phyloP scores from a whole-genome alignment of 2,888 invertebrate genomes.

The Synanthedon vespiformis region DNA sequence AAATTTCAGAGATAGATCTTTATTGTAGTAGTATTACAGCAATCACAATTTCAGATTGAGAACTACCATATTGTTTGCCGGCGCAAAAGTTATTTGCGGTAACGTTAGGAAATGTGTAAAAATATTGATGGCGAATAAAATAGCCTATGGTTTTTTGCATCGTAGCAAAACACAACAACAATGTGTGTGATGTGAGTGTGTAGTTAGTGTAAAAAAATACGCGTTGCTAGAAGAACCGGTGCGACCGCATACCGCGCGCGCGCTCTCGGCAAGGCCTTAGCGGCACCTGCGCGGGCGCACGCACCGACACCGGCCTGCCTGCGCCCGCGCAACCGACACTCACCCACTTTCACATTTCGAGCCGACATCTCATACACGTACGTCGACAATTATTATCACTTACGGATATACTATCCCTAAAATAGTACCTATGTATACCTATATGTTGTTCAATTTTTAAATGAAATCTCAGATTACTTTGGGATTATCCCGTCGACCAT shows the following conservation, averaged over 20 bases:
- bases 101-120: slow-evolving; percentile 21
- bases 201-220: slow-evolving; percentile 63
- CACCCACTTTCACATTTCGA: slow-evolving; percentile 44
- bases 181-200: slow-evolving; percentile 66
- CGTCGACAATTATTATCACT: neutral
- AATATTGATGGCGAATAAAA: slow-evolving; percentile 27
- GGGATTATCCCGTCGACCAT: too few species aligned
- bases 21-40: too few species aligned
- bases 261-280: slow-evolving; percentile 58
- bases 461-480: too few species aligned
- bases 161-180: slow-evolving; percentile 64
- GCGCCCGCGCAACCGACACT: slow-evolving; percentile 16
- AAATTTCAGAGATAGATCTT: too few species aligned
- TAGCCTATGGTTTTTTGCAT: slow-evolving; percentile 41
- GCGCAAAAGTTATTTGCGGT: slow-evolving; percentile 4
- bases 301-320: slow-evolving; percentile 1
- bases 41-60: too few species aligned
- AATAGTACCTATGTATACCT: neutral
- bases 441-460: too few species aligned
- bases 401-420: neutral
- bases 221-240: slow-evolving; percentile 68
- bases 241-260: slow-evolving; percentile 64
- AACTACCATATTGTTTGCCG: neutral
- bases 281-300: slow-evolving; percentile 31
- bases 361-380: slow-evolving; percentile 1